A percentile compares a stretch with the other conserved stretches of the same genome.
phyloP scores from a whole-genome alignment of 2,797 vertebrate genomes.

The Lagorchestes hirsutus region DNA sequence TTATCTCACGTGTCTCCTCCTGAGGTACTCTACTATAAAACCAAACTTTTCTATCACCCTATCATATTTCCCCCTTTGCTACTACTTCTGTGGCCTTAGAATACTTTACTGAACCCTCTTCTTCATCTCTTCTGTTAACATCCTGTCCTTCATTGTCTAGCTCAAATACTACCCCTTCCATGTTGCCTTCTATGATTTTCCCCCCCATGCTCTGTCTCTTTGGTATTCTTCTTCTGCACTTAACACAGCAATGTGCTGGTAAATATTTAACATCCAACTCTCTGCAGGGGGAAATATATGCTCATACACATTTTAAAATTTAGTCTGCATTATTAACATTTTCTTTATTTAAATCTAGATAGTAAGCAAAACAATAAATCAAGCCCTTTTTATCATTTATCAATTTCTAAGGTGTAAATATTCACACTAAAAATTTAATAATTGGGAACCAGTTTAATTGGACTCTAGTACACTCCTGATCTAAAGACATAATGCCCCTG shows the following conservation, averaged over 20 bases:
- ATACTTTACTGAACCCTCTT: background rate
- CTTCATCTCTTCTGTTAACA: background rate
- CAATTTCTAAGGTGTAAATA: background rate
- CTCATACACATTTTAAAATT: background rate
- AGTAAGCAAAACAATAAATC: background rate
- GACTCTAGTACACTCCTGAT: background rate
- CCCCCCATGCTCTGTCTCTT: background rate
- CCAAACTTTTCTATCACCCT: background rate
- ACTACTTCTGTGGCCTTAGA: background rate
- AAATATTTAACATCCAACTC: background rate
- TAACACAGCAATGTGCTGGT: background rate
- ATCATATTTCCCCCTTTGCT: background rate
- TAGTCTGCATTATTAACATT: background rate
- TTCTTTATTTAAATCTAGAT: background rate
- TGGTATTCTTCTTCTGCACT: background rate
- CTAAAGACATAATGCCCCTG: background rate
- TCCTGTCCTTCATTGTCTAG: background rate
- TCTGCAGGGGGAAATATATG: background rate
- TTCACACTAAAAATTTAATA: background rate
- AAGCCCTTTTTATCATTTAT: background rate
- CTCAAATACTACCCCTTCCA: background rate
- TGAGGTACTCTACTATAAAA: background rate
- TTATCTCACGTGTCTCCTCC: background rate
- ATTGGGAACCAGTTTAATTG: background rate
- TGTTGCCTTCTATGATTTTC: background rate